Conservation (phyloP, 2,888 invertebrate species). For the Andrena bicolor region DNA sequence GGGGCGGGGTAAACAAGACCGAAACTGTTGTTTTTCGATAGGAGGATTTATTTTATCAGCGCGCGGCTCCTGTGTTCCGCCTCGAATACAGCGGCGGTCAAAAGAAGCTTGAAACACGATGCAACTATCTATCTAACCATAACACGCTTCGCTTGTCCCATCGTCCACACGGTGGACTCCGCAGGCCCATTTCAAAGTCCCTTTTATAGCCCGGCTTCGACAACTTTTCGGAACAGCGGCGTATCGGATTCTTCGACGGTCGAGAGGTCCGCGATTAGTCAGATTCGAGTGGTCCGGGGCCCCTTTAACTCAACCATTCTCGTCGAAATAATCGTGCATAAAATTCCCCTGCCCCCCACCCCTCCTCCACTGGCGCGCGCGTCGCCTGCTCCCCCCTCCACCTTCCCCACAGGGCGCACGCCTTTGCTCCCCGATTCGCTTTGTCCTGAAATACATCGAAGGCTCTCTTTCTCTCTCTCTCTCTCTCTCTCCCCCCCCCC, state of each 20-base stretch:
- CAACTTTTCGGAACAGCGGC: no score
- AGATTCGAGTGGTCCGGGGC: conserved; percentile 31
- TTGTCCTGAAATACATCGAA: conserved; percentile 66
- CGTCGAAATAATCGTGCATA: conserved; percentile 53
- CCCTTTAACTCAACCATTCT: conserved; percentile 39
- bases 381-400: conserved; percentile 17
- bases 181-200: no score
- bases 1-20: conserved; percentile 7
- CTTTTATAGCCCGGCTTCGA: no score
- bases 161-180: no score
- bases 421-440: conserved; percentile 61
- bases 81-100: not conserved
- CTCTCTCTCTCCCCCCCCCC: conserved; percentile 13
- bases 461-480: conserved; percentile 36
- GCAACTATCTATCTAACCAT: no score
- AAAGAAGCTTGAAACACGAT: no score
- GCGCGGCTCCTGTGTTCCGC: not conserved
- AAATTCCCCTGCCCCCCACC: conserved; percentile 31
- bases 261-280: conserved; percentile 49
- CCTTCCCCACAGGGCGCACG: conserved; percentile 46
- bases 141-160: no score
- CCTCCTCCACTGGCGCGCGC: not conserved
- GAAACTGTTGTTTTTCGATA: conserved; percentile 3
- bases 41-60: conserved; percentile 21
- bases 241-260: conserved; percentile 15